phyloP scores from a whole-genome alignment of 2,113 vertebrate genomes.

The Cervus canadensis region DNA sequence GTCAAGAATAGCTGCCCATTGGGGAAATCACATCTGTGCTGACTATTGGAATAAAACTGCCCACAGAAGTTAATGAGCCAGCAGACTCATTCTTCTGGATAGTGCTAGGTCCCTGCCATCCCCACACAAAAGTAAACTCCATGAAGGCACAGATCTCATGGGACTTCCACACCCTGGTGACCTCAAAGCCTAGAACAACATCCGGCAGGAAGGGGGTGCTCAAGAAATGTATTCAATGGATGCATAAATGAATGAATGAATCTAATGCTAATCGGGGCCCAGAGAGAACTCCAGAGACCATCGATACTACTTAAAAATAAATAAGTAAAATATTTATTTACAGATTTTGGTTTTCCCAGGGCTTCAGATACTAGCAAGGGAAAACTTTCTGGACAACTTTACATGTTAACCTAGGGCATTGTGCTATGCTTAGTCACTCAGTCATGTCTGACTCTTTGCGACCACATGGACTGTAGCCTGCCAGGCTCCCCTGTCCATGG shows the following conservation, averaged over 20 bases:
- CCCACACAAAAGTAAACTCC: neutral
- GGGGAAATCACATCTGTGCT: neutral
- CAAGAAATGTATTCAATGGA: neutral
- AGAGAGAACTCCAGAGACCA: neutral
- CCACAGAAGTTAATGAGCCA: neutral
- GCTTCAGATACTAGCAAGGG: neutral
- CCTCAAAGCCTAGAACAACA: neutral
- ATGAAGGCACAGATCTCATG: neutral
- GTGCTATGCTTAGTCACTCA: neutral
- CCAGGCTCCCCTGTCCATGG: neutral
- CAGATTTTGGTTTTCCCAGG: neutral
- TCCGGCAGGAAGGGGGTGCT: neutral
- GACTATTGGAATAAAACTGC: neutral
- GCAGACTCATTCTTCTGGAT: neutral
- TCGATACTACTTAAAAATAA: neutral
- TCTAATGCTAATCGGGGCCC: neutral
- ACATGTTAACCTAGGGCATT: too few species aligned
- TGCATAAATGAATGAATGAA: neutral
- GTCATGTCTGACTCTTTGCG: rapidly evolving
- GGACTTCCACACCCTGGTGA: neutral
- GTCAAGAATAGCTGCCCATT: neutral
- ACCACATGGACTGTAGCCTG: neutral
- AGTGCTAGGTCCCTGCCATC: neutral
- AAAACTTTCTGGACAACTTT: neutral
- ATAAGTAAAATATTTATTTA: neutral